Conservation (phyloP, 2,797 vertebrate genomes). For the Rhabdomys pumilio region DNA sequence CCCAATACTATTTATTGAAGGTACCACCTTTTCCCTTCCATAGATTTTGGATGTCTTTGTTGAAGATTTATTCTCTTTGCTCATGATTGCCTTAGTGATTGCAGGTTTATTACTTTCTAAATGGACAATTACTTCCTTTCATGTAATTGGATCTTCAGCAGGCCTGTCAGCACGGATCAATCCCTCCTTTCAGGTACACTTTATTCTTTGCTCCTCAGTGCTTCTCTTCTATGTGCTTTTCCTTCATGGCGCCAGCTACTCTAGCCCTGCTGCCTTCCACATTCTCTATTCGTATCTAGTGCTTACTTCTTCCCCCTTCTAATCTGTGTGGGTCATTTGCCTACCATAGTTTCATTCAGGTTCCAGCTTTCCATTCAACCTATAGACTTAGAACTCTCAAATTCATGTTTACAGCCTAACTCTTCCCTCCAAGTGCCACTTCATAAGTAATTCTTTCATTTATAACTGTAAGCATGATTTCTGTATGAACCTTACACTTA, state of each 20-base stretch:
- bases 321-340: background rate
- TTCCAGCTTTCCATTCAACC: background rate
- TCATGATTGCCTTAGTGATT: background rate
- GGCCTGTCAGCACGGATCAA: background rate
- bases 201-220: background rate
- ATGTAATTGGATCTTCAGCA: slow-evolving; percentile 8
- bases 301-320: background rate
- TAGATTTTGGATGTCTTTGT: background rate
- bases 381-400: background rate
- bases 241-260: background rate
- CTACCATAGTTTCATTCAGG: background rate
- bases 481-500: background rate
- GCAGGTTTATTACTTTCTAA: slow-evolving; percentile 10
- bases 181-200: background rate
- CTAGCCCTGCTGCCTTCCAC: background rate
- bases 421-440: background rate
- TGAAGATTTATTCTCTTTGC: background rate
- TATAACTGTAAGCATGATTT: no score
- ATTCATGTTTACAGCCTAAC: background rate
- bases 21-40: background rate
- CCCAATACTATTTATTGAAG: background rate
- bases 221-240: background rate
- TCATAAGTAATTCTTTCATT: background rate
- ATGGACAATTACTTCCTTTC: background rate
- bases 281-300: background rate